These are phyloP conservation scores for Noctua fimbriata DNA, from an alignment of 2,888 invertebrate genomes.

Conservation along the genomic window DNA sequence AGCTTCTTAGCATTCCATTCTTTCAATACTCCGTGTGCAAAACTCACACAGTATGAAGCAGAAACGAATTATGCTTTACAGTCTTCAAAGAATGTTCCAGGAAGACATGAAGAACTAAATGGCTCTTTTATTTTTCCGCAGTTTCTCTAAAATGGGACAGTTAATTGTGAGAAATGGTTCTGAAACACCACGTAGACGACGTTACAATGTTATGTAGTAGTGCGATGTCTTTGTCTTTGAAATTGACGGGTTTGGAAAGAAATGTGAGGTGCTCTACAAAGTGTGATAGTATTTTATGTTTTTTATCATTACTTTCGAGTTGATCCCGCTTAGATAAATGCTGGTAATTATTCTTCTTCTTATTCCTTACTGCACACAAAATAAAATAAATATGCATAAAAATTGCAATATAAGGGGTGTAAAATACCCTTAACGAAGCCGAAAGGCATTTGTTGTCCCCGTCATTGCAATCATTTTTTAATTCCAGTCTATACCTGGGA, in stretches of 20 bases:
- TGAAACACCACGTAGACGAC: slow-evolving; percentile 2
- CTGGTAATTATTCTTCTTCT: no score
- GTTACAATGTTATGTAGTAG: slow-evolving; percentile 8
- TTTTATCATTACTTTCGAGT: neutral
- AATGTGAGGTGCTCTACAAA: neutral
- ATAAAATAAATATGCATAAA: no score
- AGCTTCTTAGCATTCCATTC: slow-evolving; percentile 12
- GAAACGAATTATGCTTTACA: slow-evolving; percentile 48
- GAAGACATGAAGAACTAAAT: slow-evolving; percentile 49
- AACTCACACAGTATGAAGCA: slow-evolving; percentile 39
- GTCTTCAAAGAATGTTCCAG: slow-evolving; percentile 43
- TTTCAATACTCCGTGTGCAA: slow-evolving; percentile 27
- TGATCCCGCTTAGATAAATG: neutral
- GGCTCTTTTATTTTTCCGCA: slow-evolving; percentile 45
- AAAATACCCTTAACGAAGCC: no score
- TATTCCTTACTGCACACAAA: no score
- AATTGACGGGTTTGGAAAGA: neutral
- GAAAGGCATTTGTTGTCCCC: no score
- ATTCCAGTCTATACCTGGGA: no score
- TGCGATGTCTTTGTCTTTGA: neutral
- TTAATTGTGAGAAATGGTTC: slow-evolving; percentile 44
- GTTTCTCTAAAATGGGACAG: slow-evolving; percentile 41
- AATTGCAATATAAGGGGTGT: no score
- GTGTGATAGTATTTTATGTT: neutral
- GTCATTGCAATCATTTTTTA: no score